Conservation (phyloP, 2,797 vertebrate genomes). For the Rhinophrynus dorsalis region DNA sequence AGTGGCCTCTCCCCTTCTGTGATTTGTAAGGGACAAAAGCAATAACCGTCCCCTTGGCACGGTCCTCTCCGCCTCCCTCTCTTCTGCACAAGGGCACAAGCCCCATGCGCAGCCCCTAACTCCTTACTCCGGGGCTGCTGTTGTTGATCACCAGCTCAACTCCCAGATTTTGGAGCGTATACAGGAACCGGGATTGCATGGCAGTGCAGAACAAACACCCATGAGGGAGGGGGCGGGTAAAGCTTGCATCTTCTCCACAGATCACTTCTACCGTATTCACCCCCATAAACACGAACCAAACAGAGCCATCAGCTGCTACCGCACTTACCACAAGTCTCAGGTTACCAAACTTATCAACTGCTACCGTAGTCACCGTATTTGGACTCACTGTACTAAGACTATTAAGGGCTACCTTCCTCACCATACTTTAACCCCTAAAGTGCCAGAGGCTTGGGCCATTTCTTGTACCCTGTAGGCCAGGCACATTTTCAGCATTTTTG, state of each 20-base stretch:
- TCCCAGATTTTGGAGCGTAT: background rate
- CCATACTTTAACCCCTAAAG: no score
- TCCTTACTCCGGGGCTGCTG: background rate
- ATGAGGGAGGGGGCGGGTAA: constrained; percentile 1
- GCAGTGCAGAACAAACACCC: constrained; percentile 1
- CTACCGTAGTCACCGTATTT: background rate
- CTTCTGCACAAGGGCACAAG: background rate
- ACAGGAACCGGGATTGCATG: constrained; percentile 14
- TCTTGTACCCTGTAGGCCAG: no score
- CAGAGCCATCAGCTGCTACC: background rate
- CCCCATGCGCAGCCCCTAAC: constrained; percentile 5
- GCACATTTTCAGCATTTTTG: no score
- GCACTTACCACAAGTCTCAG: no score
- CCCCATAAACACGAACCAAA: background rate
- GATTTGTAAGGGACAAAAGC: background rate
- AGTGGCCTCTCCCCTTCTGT: constrained; percentile 14
- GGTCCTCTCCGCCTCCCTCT: background rate
- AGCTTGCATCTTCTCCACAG: constrained; percentile 3
- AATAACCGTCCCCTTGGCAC: background rate
- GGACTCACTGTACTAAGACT: no score
- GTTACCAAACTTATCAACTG: background rate
- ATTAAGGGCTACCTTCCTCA: no score
- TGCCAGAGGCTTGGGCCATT: no score
- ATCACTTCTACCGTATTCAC: background rate
- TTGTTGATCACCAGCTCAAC: no score